Evolutionary conservation across 2,113 vertebrate species (phyloP), one percentile per base, ranked within the genome.

Genomic region (Plotosus lineatus): DNA sequence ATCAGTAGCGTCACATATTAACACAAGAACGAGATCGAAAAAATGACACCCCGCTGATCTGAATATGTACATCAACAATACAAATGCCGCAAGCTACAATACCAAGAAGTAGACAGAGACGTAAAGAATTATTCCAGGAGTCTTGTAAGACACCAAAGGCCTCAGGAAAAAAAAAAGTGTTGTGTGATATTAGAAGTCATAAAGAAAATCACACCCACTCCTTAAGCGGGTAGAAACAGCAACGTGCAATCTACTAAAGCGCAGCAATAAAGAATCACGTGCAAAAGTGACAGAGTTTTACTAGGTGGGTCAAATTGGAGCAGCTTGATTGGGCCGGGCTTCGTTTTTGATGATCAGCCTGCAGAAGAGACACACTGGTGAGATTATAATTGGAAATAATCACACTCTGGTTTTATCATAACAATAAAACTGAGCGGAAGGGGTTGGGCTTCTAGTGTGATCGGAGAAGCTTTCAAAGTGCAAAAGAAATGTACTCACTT

Each of bases 121-220:
- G 94, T 93, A 92, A 92, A 90, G 83, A 91, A 89, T 86, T 79
- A 88, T 84, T 83, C 84, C 83, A 86, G 46, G 82, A 81, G 83
- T 87, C 90, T 81, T 80, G 80, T 77, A 83, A 83, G 42, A 78
- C 53, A 84, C 78, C 73, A 75, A 82, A 61, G 73, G 15, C 72
- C 66, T 60, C 33, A 51, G 60, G 58, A 17, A 31, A 81, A 77
- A 74, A 60, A 72, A 40, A 42, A 46, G 42, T 31, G 42, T 68
- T 60, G 74, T 56, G 73, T 84, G 83, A 82, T 85, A 83, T 87
- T 83, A 85, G 76, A 78, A 83, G 77, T 79, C 84, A 82, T 87
- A 85, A 87, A 85, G 79, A 87, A 85, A 82, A 80, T 80, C 82
- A 80, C 77, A 68, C 85, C 79, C 82, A 79, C 79, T 82, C 65